phyloP scores from a whole-genome alignment of 1,140 invertebrate species.

The Nasonia giraulti region DNA sequence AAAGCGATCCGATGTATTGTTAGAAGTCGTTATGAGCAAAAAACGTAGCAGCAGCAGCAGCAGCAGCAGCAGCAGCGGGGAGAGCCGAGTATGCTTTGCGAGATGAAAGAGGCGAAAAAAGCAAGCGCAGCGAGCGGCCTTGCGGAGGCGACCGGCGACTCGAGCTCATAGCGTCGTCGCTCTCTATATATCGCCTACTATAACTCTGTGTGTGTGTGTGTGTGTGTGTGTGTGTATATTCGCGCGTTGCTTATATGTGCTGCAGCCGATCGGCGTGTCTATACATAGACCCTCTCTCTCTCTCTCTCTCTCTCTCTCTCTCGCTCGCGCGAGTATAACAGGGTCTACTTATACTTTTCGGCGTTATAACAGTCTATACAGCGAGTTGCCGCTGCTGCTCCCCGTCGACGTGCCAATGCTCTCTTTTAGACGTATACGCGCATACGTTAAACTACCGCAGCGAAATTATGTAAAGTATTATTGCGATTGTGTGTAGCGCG shows the following conservation, averaged over 20 bases:
- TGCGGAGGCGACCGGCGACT: slow-evolving; percentile 35
- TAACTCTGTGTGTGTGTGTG: background rate
- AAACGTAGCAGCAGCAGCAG: background rate
- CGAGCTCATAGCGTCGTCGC: background rate
- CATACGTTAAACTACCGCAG: too few species aligned
- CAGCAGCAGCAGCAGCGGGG: background rate
- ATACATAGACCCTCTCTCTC: slow-evolving; percentile 32
- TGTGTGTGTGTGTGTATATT: background rate
- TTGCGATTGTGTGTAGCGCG: too few species aligned
- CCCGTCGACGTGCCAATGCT: too few species aligned
- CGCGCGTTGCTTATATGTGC: background rate
- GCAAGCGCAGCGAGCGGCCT: slow-evolving; percentile 39
- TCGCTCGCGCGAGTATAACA: background rate
- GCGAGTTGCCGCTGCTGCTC: too few species aligned
- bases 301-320: too few species aligned
- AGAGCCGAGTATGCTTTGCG: background rate
- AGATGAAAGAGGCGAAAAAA: slow-evolving; percentile 14
- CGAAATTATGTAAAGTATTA: too few species aligned
- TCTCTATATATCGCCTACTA: background rate
- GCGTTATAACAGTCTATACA: background rate
- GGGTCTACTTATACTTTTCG: background rate
- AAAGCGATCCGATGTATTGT: slow-evolving; percentile 47
- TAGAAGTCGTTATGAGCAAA: slow-evolving; percentile 18
- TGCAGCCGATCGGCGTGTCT: background rate
- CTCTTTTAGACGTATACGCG: too few species aligned